A percentile compares a stretch with the other conserved stretches of the same genome.
Conservation (phyloP, 2,113 vertebrate species). For the Bufo gargarizans region DNA sequence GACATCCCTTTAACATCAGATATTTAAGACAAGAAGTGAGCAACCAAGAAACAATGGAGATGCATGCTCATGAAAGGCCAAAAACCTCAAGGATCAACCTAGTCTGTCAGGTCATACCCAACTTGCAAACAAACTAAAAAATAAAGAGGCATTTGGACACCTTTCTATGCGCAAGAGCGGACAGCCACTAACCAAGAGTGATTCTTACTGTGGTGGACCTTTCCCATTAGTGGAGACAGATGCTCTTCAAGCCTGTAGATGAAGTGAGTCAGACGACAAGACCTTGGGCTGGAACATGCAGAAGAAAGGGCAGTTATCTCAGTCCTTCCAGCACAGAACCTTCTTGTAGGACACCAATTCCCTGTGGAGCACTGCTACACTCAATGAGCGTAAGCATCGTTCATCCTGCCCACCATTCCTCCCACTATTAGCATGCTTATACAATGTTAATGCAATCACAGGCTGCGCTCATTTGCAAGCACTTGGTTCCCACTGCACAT, state of each 20-base stretch:
- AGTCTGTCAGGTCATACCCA: not conserved
- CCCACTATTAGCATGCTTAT: constrained; percentile 55
- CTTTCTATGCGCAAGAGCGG: not conserved
- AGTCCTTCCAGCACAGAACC: not conserved
- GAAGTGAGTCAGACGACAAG: not conserved
- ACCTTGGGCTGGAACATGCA: not conserved
- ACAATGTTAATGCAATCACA: constrained; percentile 56
- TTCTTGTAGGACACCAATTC: constrained; percentile 51
- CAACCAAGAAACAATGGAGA: too few species aligned
- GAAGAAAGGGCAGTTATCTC: not conserved
- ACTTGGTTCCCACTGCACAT: constrained; percentile 58
- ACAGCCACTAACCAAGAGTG: not conserved
- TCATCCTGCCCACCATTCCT: constrained; percentile 44
- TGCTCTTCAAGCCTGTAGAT: not conserved
- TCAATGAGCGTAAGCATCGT: constrained; percentile 56
- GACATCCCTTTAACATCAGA: too few species aligned
- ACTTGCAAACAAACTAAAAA: not conserved
- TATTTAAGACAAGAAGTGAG: too few species aligned
- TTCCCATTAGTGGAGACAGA: not conserved
- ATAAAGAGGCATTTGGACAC: not conserved
- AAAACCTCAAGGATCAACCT: not conserved
- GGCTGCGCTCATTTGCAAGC: constrained; percentile 53
- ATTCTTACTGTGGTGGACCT: not conserved
- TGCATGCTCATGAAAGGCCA: too few species aligned
- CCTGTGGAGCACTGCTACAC: constrained; percentile 44